These are phyloP conservation scores for Drosophila miranda DNA, from an alignment of 1,140 invertebrate species.

Conservation along the genomic window DNA sequence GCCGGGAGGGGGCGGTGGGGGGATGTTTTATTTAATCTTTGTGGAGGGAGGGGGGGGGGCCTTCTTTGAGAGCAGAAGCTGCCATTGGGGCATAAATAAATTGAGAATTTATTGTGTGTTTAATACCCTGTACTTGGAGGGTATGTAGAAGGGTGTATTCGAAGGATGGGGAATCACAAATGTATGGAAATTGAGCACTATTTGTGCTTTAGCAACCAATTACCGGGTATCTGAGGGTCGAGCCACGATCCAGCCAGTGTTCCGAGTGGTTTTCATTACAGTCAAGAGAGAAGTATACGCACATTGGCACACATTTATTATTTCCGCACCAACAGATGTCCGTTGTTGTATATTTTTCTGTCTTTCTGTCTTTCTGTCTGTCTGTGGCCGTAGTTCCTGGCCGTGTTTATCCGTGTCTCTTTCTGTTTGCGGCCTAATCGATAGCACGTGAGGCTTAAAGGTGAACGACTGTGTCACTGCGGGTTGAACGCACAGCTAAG, in stretches of 20 bases:
- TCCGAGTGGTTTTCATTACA: conserved; percentile 20
- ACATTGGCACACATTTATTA: conserved; percentile 30
- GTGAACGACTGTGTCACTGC: conserved; percentile 67
- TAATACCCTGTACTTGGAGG: neutral
- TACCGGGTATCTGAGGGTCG: too few relatives aligned
- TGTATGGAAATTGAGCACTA: too few relatives aligned
- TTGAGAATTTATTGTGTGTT: conserved; percentile 56
- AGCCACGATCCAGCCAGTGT: too few relatives aligned
- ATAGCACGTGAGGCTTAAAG: conserved; percentile 76
- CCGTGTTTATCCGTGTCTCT: conserved; percentile 5
- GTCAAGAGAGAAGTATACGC: conserved; percentile 11
- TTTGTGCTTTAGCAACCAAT: too few relatives aligned
- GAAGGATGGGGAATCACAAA: too few relatives aligned
- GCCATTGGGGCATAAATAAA: conserved; percentile 58
- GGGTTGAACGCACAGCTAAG: conserved; percentile 48
- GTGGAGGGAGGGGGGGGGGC: neutral
- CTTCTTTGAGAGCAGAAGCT: neutral
- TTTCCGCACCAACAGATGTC: conserved; percentile 40
- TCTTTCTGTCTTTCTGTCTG: neutral
- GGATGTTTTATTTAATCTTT: conserved; percentile 41
- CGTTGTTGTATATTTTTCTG: neutral
- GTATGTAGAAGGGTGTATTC: too few relatives aligned
- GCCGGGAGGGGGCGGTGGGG: neutral
- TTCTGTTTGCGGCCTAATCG: conserved; percentile 53
- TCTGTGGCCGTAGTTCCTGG: too few relatives aligned